Evolutionary conservation across 2,797 vertebrate species (phyloP), one percentile per base, ranked within the genome.

Genomic region (Tinamus major): DNA sequence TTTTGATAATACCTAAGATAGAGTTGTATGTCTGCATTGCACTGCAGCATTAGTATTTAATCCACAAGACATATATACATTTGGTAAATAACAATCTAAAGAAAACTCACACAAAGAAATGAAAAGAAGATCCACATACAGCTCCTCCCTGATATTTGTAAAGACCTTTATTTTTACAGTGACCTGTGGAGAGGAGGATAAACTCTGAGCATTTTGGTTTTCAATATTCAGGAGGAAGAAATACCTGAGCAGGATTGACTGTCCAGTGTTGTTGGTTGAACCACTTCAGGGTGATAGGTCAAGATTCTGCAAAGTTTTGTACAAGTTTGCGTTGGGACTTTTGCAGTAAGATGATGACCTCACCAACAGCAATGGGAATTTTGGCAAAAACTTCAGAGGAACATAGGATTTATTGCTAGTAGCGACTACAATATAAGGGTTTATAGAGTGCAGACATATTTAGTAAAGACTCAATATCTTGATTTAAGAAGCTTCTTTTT

Each of bases 31-130:
- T 39, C 79, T 90, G 68, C 10, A 3, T 90, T 82, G 55, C 67
- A 21, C 35, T 41, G 61, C 56, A 90, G 61, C 56, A 76, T 71
- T 78, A 70, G 14, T 79, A 18, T 85, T 94, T 91, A 51, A 77
- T 49, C 33, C 35, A 27, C 31, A 29, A 42, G 74, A 42, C 23
- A 55, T 17, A 56, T 8, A 56, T 37, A n/a, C 37, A 27, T 48
- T 20, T 18, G 23, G 23, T 37, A 75, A 88, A 68, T 78, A 91
- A 7, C 21, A 35, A 29, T 71, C 56, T 42, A 37, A 68, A 79
- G 70, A 90, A 88, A 75, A 42, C 27, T 77, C 21, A n/a, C 15
- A 35, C 12, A 69, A 55, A 75, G 29, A 63, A 16, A 41, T 46
- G 27, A 10, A 19, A 51, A 37, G 63, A 75, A 5, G 35, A 39